Evolutionary conservation across 2,888 invertebrate species (phyloP).

Genomic region (Arge pagana): DNA sequence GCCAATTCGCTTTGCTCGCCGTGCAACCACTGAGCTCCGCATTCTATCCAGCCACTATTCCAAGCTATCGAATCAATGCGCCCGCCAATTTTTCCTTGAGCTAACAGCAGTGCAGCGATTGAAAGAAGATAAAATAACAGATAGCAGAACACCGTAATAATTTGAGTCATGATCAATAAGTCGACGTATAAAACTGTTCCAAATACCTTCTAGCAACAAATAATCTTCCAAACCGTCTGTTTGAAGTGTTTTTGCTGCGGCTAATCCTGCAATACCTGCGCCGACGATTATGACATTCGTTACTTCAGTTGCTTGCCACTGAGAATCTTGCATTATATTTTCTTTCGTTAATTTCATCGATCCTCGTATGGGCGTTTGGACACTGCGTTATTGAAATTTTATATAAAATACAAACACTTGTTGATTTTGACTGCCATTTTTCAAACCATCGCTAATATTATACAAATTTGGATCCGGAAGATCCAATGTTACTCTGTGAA

Average conservation of each 20-base stretch:
- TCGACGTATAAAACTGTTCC: not conserved
- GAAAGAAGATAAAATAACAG: constrained; percentile 18
- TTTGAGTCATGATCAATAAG: not conserved
- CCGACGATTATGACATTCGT: constrained; percentile 63
- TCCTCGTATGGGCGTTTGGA: too few species aligned
- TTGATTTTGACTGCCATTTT: too few species aligned
- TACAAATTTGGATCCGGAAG: too few species aligned
- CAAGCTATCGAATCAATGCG: constrained; percentile 59
- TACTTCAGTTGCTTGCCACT: constrained; percentile 28
- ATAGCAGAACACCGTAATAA: too few species aligned
- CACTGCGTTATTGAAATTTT: too few species aligned
- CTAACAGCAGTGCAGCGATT: constrained; percentile 40
- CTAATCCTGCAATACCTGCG: constrained; percentile 66
- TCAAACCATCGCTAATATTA: too few species aligned
- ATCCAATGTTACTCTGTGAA: too few species aligned
- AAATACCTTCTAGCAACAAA: constrained; percentile 62
- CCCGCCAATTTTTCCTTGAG: constrained; percentile 62
- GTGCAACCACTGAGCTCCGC: constrained; percentile 70
- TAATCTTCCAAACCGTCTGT: constrained; percentile 59
- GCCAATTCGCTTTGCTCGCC: constrained; percentile 63
- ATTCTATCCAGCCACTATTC: constrained; percentile 59
- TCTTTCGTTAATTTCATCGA: constrained; percentile 9
- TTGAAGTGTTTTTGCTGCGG: constrained; percentile 61
- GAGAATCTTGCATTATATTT: constrained; percentile 18
- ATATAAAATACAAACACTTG: too few species aligned